These are phyloP conservation scores for Agapornis canus DNA, from an alignment of 2,797 vertebrate genomes.

Conservation along the genomic window DNA sequence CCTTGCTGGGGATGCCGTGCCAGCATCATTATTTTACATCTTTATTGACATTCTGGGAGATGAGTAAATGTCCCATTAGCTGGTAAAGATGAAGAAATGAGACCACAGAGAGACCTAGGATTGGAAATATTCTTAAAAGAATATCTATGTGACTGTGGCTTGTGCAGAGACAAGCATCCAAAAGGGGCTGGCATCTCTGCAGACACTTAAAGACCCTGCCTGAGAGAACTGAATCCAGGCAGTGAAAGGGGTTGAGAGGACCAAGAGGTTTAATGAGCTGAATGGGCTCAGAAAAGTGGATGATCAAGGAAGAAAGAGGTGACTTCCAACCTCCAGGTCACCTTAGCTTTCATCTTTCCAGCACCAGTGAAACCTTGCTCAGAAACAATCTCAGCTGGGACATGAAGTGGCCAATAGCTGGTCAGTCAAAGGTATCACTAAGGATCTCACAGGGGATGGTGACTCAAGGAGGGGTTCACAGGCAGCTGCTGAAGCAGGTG, in stretches of 20 bases:
- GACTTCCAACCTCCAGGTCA: background rate
- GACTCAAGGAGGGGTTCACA: background rate
- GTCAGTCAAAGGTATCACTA: background rate
- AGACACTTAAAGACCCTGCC: background rate
- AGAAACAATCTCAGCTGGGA: background rate
- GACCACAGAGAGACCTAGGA: background rate
- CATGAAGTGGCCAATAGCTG: background rate
- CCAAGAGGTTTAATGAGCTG: background rate
- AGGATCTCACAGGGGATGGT: background rate
- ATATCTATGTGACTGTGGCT: background rate
- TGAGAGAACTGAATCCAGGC: background rate
- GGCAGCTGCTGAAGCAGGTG: background rate
- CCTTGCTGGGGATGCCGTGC: background rate
- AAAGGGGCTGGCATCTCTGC: background rate
- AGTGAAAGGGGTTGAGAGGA: background rate
- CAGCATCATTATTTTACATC: background rate
- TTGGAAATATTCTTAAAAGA: background rate
- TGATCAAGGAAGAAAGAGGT: background rate
- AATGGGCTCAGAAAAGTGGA: background rate
- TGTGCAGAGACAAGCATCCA: background rate
- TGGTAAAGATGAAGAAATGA: slow-evolving; percentile 14
- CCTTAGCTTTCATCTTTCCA: background rate
- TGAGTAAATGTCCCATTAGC: background rate
- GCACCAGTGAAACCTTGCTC: background rate
- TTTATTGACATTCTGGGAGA: slow-evolving; percentile 19